These are phyloP conservation scores for Callorhinus ursinus DNA, from an alignment of 2,113 vertebrate genomes.

Conservation along the genomic window DNA sequence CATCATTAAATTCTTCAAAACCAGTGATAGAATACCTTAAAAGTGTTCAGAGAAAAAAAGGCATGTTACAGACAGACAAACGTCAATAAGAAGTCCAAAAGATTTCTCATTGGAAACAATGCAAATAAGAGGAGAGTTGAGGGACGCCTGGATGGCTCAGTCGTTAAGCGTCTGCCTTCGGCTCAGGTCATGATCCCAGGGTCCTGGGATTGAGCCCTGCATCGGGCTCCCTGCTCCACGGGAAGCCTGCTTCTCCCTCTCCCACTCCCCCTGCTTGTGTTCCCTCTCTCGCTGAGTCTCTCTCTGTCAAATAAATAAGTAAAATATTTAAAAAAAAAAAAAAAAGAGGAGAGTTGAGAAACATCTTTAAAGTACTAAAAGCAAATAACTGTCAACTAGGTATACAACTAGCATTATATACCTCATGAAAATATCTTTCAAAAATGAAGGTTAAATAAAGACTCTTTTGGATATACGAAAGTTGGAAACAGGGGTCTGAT, in stretches of 20 bases:
- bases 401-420: neutral
- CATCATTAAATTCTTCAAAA: slow-evolving; percentile 7
- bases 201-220: too few relatives aligned
- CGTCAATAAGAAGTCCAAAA: neutral
- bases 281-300: too few relatives aligned
- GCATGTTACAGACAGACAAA: neutral
- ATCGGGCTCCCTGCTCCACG: too few relatives aligned
- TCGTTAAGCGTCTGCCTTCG: too few relatives aligned
- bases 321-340: too few relatives aligned
- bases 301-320: too few relatives aligned
- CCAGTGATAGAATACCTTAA: neutral
- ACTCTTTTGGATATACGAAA: neutral
- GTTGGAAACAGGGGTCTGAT: neutral
- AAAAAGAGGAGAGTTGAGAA: neutral
- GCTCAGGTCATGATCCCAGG: too few relatives aligned
- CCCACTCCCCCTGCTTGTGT: too few relatives aligned
- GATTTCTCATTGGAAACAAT: neutral
- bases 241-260: too few relatives aligned
- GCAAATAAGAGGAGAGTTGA: neutral
- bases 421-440: neutral
- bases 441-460: neutral
- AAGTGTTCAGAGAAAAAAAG: neutral
- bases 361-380: neutral
- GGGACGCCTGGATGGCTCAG: too few relatives aligned
- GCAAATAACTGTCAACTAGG: neutral